Base-by-base conservation (phyloP, 2,797 vertebrate species). In the Aphelocoma californica region DNA sequence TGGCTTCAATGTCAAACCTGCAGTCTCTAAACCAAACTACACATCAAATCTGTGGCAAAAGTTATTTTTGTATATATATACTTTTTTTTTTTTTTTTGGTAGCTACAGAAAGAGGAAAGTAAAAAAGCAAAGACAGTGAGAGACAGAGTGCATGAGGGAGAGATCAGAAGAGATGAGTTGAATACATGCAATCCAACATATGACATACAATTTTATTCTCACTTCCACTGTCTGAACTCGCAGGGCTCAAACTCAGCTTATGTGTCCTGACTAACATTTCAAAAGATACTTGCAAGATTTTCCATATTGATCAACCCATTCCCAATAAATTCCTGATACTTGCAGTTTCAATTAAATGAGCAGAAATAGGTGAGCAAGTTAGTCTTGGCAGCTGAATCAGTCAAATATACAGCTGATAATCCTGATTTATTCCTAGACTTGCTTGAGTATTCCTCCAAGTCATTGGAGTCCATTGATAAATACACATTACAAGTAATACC, bases 401-500 rank as follows among this genome's bases (percentile, higher is more conserved):
- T 40, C 57, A 73, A 86, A 78, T 31, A 64, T 28, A n/a, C 12
- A 53, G 54, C 17, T 78, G 38, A 50, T 81, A 77, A 81, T 36
- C 48, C 16, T 15, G 5, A 80, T 81, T 51, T 66, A n/a, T n/a
- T 77, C 40, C 62, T 44, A 69, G 34, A 54, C 45, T 56, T 81
- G 25, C 42, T 61, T 62, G 45, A 45, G 16, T 66, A 15, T 15
- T 77, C 51, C n/a, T 74, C 38, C 51, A 75, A 12, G 16, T 67
- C 31, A 8, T 2, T 40, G 51, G 60, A 77, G 29, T 57, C 57
- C 26, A 29, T 17, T 32, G 50, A 70, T 24, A 78, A 79, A 66
- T 7, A 36, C 0, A 1, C 12, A 60, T 75, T 32, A 66, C 1
- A 4, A 64, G 31, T 7, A 84, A 61, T 9, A 29, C 3, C 13